Base-by-base conservation (phyloP, 2,888 invertebrate genomes). In the Chamaedrilus cognettii region DNA sequence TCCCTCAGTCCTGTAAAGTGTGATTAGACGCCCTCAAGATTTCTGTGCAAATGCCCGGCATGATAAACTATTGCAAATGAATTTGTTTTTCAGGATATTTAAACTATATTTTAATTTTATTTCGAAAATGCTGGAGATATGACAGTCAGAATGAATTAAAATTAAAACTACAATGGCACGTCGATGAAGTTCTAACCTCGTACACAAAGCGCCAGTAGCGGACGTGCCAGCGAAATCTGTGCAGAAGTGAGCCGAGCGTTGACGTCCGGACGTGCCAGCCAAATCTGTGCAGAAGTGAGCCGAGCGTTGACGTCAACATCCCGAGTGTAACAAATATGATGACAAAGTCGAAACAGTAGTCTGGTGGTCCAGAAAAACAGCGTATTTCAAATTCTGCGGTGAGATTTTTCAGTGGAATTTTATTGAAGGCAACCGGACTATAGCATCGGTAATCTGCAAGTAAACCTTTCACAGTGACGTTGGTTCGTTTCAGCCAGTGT, bases 221-320 rank as follows among this genome's bases (percentile, higher is more conserved):
- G 7, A 87, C 83, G 67, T 86, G 84, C 76, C 88, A 86, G 68
- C 88, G 87, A 70, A 88, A 88, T 61, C 86, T 78, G 66, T 86
- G 86, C 4, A 85, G 72, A 0, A 85, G 59, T 4, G 73, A 61
- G 4, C 62, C 68, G 4, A 70, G 35, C 5, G 71, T 31, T 1
- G 74, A 35, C n/a, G n/a, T n/a, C n/a, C 86, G 86, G 7, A 87
- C 83, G 67, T 86, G 84, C 76, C 88, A 86, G 68, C 88, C 87
- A 70, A 88, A 88, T 61, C 86, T 78, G 66, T 86, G 86, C 4
- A 85, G 72, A 0, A 85, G 59, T 4, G 73, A 61, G 4, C 62
- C 68, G 4, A 70, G 35, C 5, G 71, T 31, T 1, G 74, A 35
- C 1, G 71, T 19, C 5, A 76, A 19, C 0, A 74, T 31, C 2